These are phyloP conservation scores for Gallinago stenura DNA, from an alignment of 2,797 vertebrate genomes.

Conservation along the genomic window DNA sequence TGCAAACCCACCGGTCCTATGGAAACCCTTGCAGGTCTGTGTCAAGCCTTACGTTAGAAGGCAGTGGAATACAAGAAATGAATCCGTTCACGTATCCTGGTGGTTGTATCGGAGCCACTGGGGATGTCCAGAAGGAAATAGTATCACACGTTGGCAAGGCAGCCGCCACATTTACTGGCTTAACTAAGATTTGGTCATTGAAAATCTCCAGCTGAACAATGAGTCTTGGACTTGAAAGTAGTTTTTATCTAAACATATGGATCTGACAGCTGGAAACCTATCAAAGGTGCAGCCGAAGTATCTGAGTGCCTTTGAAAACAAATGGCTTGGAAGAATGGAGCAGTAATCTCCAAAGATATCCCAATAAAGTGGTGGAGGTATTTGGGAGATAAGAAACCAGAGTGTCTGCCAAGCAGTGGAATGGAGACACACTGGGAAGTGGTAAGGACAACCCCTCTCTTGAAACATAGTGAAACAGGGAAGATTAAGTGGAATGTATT, in stretches of 20 bases:
- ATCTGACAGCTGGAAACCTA: constrained; percentile 35
- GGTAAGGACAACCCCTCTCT: background rate
- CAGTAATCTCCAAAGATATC: background rate
- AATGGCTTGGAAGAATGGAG: background rate
- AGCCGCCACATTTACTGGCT: background rate
- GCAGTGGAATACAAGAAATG: constrained; percentile 29
- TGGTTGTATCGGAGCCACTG: background rate
- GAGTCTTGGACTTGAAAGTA: constrained; percentile 19
- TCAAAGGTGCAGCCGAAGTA: constrained; percentile 13
- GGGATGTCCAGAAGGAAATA: constrained; percentile 41
- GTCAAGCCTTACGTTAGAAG: background rate
- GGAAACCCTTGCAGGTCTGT: rapidly evolving
- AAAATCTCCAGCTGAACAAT: constrained; percentile 1
- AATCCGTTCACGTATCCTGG: background rate
- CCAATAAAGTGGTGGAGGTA: background rate
- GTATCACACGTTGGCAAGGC: constrained; percentile 17
- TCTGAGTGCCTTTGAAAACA: constrained; percentile 33
- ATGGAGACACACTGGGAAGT: background rate
- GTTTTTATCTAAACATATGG: constrained; percentile 28
- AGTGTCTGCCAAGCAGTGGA: background rate
- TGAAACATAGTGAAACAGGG: background rate
- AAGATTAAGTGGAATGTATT: background rate
- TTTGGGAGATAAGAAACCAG: background rate
- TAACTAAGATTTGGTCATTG: constrained; percentile 32
- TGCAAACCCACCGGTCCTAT: background rate